Percentiles rank a stretch among this genome's conserved stretches.
These are phyloP conservation scores for Recurvirostra avosetta DNA, from an alignment of 2,113 vertebrate genomes.

Conservation along the genomic window DNA sequence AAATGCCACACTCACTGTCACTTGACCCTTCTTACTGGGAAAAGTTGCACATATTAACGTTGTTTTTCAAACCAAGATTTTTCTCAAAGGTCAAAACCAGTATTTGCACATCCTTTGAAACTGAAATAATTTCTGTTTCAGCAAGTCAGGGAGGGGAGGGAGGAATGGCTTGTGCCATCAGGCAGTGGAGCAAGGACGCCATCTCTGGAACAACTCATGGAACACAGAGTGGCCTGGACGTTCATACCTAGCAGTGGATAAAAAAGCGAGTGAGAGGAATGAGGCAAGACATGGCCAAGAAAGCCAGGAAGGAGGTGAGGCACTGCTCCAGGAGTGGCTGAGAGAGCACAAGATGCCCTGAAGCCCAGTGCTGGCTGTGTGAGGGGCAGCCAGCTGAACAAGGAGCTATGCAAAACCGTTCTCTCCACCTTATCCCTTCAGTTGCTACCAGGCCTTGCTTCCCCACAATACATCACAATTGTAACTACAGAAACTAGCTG, in stretches of 20 bases:
- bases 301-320: background rate
- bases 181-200: background rate
- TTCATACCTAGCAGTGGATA: background rate
- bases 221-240: background rate
- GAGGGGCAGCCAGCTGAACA: background rate
- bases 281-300: background rate
- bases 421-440: background rate
- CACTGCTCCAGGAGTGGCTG: background rate
- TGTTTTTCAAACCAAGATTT: background rate
- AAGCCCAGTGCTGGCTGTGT: background rate
- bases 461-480: fast-evolving
- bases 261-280: background rate
- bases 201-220: background rate
- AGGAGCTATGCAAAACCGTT: background rate
- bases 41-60: background rate
- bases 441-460: background rate
- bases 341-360: background rate
- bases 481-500: background rate
- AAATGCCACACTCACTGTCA: background rate
- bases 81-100: background rate
- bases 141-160: background rate
- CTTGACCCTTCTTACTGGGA: background rate
- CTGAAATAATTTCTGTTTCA: background rate
- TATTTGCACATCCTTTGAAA: background rate
- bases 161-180: background rate